phyloP scores from a whole-genome alignment of 2,113 vertebrate genomes.

The Carollia perspicillata region DNA sequence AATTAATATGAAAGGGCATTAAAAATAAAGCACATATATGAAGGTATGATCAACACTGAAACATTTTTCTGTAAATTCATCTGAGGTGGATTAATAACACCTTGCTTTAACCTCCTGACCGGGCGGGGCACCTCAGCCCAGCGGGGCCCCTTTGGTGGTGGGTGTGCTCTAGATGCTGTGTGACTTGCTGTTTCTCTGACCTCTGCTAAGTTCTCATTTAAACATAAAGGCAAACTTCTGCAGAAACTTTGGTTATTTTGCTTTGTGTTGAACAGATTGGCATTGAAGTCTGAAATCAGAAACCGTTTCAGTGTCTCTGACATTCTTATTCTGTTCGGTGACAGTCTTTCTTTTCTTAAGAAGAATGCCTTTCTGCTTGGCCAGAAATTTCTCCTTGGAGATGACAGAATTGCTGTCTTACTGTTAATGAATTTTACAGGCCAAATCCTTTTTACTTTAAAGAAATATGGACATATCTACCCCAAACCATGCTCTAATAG shows the following conservation, averaged over 20 bases:
- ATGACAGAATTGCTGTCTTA: slow-evolving; percentile 1
- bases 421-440: slow-evolving; percentile 25
- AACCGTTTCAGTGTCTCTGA: background rate
- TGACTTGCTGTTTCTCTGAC: background rate
- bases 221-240: background rate
- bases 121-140: fast-evolving
- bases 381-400: slow-evolving; percentile 40
- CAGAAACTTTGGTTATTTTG: background rate
- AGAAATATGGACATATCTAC: slow-evolving; percentile 4
- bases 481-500: background rate
- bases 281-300: slow-evolving; percentile 4
- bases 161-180: fast-evolving
- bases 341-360: background rate
- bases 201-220: background rate
- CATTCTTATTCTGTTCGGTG: slow-evolving; percentile 1
- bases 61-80: background rate
- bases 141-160: fast-evolving
- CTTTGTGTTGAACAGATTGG: background rate
- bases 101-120: background rate
- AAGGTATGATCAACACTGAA: background rate
- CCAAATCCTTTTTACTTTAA: slow-evolving; percentile 37
- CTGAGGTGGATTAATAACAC: background rate
- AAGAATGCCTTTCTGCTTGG: slow-evolving; percentile 36
- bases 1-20: background rate
- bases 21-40: background rate